Percentiles rank a stretch among this genome's conserved stretches.
These are phyloP conservation scores for Notolepis coatsorum DNA, from an alignment of 2,797 vertebrate species.

Conservation along the genomic window DNA sequence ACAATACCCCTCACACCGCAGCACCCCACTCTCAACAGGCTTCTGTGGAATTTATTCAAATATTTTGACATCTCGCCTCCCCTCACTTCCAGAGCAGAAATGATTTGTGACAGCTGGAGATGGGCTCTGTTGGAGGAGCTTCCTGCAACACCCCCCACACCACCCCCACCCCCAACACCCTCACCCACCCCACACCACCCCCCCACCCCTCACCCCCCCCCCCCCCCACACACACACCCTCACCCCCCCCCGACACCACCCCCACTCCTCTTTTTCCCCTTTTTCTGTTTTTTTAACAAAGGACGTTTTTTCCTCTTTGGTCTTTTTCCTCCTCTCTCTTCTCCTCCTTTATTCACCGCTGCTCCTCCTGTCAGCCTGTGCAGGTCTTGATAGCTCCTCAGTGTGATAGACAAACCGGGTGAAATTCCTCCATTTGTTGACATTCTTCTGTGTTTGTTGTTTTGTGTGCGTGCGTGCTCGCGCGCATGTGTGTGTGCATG, in stretches of 20 bases:
- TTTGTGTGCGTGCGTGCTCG: too few species aligned
- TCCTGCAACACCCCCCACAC: slow-evolving; percentile 72
- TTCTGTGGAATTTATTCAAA: slow-evolving; percentile 98
- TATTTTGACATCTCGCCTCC: slow-evolving; percentile 99
- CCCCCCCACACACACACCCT: slow-evolving; percentile 36
- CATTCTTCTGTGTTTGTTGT: slow-evolving; percentile 68
- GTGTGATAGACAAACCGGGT: slow-evolving; percentile 71
- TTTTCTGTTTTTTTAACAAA: slow-evolving; percentile 57
- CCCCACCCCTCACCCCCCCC: slow-evolving; percentile 30
- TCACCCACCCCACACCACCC: not conserved
- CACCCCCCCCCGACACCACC: not conserved
- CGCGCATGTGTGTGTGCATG: slow-evolving; percentile 54
- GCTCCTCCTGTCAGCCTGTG: slow-evolving; percentile 69
- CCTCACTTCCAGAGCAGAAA: slow-evolving; percentile 99
- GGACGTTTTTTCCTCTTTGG: slow-evolving; percentile 65
- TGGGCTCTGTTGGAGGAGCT: slow-evolving; percentile 77
- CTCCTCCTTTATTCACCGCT: slow-evolving; percentile 55
- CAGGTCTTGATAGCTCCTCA: slow-evolving; percentile 60
- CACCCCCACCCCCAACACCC: slow-evolving; percentile 27
- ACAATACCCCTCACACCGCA: slow-evolving; percentile 63
- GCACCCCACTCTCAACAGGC: slow-evolving; percentile 72
- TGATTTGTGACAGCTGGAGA: slow-evolving; percentile 99
- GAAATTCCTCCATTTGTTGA: slow-evolving; percentile 75
- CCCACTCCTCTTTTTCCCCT: not conserved
- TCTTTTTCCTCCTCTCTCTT: slow-evolving; percentile 20